These are phyloP conservation scores for Cetoscarus ocellatus DNA, from an alignment of 2,797 vertebrate genomes.

Conservation along the genomic window DNA sequence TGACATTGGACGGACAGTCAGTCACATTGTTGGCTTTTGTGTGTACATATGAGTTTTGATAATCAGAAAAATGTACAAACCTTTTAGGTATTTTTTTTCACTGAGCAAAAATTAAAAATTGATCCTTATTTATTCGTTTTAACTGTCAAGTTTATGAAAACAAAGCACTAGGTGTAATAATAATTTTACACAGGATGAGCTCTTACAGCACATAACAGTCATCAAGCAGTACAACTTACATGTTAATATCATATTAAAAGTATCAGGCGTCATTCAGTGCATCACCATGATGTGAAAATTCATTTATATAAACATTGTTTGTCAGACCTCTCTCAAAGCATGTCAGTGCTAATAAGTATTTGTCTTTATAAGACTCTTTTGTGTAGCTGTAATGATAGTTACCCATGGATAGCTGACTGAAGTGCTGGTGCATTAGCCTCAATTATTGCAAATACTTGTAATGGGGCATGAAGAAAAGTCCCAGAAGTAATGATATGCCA, in stretches of 20 bases:
- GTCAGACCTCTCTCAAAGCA: constrained; percentile 19
- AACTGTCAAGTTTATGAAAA: too few relatives aligned
- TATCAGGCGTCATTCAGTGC: constrained; percentile 5
- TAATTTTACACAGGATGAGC: not conserved
- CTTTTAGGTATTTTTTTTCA: too few relatives aligned
- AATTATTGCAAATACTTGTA: constrained; percentile 20
- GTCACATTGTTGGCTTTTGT: too few relatives aligned
- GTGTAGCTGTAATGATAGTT: constrained; percentile 13
- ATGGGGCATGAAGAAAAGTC: constrained; percentile 6
- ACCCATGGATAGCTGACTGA: not conserved
- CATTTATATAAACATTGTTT: constrained; percentile 15
- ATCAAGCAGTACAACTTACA: not conserved
- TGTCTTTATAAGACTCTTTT: constrained; percentile 22
- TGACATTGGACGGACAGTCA: not conserved
- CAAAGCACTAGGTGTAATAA: too few relatives aligned
- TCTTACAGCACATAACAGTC: not conserved
- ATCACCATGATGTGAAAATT: constrained; percentile 25
- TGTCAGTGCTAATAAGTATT: constrained; percentile 31
- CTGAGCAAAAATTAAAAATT: too few relatives aligned
- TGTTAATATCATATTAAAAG: constrained; percentile 3
- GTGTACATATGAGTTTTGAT: too few relatives aligned
- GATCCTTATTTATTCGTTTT: too few relatives aligned
- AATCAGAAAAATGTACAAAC: too few relatives aligned
- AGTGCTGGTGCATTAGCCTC: constrained; percentile 6
- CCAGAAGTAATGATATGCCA: constrained; percentile 11